Evolutionary conservation across 2,888 invertebrate genomes (phyloP).

Genomic region (Acanthococcus lagerstroemiae): DNA sequence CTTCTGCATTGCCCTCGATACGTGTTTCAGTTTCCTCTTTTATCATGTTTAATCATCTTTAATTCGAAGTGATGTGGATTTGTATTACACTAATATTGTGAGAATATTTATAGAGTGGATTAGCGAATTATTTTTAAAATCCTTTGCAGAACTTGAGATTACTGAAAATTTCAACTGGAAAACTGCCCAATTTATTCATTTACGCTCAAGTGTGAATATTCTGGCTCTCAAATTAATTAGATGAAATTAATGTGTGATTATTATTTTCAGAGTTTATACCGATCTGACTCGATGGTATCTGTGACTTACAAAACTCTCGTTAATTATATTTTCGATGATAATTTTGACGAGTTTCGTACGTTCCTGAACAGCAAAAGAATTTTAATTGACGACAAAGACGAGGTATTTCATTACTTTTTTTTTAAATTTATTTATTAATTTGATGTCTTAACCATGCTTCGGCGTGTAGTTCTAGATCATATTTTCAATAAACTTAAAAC

Average conservation of each 20-base stretch:
- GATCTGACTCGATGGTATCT: conserved; percentile 85
- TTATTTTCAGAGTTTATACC: conserved; percentile 64
- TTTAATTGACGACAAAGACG: conserved; percentile 76
- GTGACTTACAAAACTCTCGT: conserved; percentile 72
- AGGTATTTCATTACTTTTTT: conserved; percentile 48
- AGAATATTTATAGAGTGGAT: too few species aligned
- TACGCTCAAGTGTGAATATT: not conserved
- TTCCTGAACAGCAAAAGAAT: conserved; percentile 74
- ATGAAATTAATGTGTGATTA: conserved; percentile 12
- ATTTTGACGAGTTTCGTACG: conserved; percentile 64
- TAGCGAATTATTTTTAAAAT: too few species aligned
- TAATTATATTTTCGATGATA: conserved; percentile 70
- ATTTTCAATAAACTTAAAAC: too few species aligned
- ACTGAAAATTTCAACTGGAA: too few species aligned
- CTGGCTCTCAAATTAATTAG: not conserved
- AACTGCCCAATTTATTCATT: not conserved
- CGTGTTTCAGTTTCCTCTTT: too few species aligned
- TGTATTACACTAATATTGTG: too few species aligned
- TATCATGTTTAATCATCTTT: too few species aligned
- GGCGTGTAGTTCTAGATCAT: too few species aligned
- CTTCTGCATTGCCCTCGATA: too few species aligned
- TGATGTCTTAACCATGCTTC: conserved; percentile 16
- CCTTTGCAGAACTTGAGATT: too few species aligned
- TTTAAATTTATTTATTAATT: too few species aligned
- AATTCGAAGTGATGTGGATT: too few species aligned